A percentile compares a stretch with the other conserved stretches of the same genome.
phyloP scores from a whole-genome alignment of 2,888 invertebrate genomes.

The Carabus problematicus region DNA sequence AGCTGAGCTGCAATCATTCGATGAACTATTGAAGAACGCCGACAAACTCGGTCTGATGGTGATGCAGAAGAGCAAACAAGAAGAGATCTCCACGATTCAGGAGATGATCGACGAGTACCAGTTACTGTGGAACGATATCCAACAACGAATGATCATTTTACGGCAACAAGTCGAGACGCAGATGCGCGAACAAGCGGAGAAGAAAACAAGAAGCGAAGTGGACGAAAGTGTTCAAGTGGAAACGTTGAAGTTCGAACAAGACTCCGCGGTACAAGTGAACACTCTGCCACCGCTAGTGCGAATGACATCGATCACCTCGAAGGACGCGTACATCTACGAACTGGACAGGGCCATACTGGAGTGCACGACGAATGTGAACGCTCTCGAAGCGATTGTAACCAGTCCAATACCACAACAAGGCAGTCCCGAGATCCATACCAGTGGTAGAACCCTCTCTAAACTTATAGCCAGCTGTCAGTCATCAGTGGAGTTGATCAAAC shows the following conservation, averaged over 20 bases:
- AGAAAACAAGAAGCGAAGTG: slow-evolving; percentile 55
- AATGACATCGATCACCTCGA: slow-evolving; percentile 77
- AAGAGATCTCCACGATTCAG: slow-evolving; percentile 65
- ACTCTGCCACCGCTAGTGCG: slow-evolving; percentile 70
- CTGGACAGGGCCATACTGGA: slow-evolving; percentile 76
- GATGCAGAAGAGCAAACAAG: slow-evolving; percentile 65
- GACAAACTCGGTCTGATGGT: slow-evolving; percentile 68
- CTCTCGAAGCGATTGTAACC: slow-evolving; percentile 70
- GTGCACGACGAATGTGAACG: slow-evolving; percentile 71
- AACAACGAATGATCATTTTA: slow-evolving; percentile 61
- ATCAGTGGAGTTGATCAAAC: slow-evolving; percentile 80
- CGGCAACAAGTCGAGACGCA: slow-evolving; percentile 57
- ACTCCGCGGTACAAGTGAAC: slow-evolving; percentile 82
- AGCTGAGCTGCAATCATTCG: slow-evolving; percentile 64
- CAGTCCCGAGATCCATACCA: slow-evolving; percentile 65
- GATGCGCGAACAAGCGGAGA: slow-evolving; percentile 52
- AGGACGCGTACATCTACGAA: slow-evolving; percentile 83
- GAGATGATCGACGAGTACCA: slow-evolving; percentile 73
- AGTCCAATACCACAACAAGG: slow-evolving; percentile 65
- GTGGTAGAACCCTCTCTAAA: slow-evolving; percentile 77
- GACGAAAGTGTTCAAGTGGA: slow-evolving; percentile 74
- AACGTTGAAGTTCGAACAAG: slow-evolving; percentile 77
- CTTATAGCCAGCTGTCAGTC: slow-evolving; percentile 80
- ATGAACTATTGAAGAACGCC: slow-evolving; percentile 63
- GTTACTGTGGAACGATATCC: slow-evolving; percentile 68